Evolutionary conservation across 2,797 vertebrate species (phyloP).

Genomic region (Phoebastria nigripes): DNA sequence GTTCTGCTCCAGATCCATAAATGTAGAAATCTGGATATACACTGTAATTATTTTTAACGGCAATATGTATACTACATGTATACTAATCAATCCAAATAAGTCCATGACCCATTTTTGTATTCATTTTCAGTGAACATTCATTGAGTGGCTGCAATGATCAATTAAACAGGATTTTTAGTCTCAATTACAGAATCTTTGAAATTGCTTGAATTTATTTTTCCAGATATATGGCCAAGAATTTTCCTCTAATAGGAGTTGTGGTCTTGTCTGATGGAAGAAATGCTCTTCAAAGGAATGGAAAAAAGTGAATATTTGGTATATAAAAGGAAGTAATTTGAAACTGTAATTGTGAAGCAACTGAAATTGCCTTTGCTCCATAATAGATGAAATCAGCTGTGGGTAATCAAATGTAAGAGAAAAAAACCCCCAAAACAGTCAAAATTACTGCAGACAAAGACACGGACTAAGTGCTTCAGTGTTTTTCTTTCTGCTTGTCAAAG

Average conservation of each 20-base stretch:
- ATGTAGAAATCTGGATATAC: not conserved
- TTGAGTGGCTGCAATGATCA: not conserved
- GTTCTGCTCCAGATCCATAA: not conserved
- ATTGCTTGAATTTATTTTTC: not conserved
- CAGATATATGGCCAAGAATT: not conserved
- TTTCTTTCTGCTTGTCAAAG: not conserved
- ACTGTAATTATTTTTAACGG: not conserved
- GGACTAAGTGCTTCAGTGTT: not conserved
- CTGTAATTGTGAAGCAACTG: not conserved
- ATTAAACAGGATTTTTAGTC: not conserved
- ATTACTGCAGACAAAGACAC: not conserved
- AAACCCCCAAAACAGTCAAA: not conserved
- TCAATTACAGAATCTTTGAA: not conserved
- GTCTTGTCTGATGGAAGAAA: not conserved
- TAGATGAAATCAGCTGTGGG: not conserved
- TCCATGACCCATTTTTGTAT: not conserved
- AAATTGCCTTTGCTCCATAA: not conserved
- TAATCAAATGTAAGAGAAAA: not conserved
- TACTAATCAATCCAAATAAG: not conserved
- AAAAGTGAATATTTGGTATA: not conserved
- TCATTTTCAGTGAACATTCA: not conserved
- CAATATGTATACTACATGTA: not conserved
- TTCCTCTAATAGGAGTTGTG: not conserved
- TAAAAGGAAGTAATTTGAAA: slow-evolving; percentile 7
- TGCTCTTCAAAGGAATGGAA: not conserved